These are phyloP conservation scores for Vulpes ferrilata DNA, from an alignment of 2,113 vertebrate species.

Conservation along the genomic window DNA sequence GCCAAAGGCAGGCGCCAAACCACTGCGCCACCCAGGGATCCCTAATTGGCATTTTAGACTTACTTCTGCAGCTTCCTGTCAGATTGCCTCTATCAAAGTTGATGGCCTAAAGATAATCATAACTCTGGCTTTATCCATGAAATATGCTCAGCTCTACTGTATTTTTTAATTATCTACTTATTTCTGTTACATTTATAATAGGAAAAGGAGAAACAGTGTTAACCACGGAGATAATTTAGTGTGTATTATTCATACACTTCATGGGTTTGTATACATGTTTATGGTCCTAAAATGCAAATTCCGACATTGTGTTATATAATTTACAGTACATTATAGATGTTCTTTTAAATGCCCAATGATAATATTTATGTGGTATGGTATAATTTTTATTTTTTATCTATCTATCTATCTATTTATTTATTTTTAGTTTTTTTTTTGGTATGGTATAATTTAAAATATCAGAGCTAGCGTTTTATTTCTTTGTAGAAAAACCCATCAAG, in stretches of 20 bases:
- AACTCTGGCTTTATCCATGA: not conserved
- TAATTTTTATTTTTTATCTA: not conserved
- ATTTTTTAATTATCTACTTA: not conserved
- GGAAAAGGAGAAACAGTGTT: not conserved
- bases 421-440: not conserved
- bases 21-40: too few species aligned
- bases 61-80: conserved; percentile 23
- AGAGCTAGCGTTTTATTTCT: not conserved
- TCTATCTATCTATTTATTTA: too few species aligned
- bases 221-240: not conserved
- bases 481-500: not conserved
- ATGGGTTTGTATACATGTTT: not conserved
- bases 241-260: not conserved
- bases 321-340: not conserved
- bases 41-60: not conserved
- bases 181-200: not conserved
- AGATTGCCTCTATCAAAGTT: not conserved
- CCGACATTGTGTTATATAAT: not conserved
- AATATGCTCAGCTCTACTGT: conserved; percentile 8
- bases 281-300: conserved; percentile 24
- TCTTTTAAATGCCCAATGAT: conserved; percentile 3
- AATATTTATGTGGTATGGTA: not conserved
- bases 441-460: conserved; percentile 10
- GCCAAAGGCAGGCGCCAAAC: too few species aligned
- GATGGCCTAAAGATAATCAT: not conserved